Evolutionary conservation across 2,797 vertebrate species (phyloP).

Genomic region (Menidia menidia): DNA sequence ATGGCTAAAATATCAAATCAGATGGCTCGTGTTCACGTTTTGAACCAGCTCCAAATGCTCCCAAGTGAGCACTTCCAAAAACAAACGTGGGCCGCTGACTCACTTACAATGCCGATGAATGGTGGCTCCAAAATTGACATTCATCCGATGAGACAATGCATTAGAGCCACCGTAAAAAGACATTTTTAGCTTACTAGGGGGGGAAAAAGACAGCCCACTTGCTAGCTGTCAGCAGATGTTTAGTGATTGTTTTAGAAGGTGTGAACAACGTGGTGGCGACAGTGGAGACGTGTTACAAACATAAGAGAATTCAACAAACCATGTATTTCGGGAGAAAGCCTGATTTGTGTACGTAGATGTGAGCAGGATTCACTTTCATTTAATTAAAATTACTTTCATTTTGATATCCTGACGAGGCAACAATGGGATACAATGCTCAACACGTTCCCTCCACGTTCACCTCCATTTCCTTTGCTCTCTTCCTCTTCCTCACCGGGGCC

Average conservation of each 20-base stretch:
- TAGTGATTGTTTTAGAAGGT: background rate
- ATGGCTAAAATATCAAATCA: background rate
- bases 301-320: background rate
- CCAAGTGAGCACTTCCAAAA: background rate
- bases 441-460: background rate
- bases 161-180: constrained; percentile 3
- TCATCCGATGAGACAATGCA: constrained; percentile 18
- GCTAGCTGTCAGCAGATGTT: background rate
- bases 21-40: background rate
- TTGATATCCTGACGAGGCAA: background rate
- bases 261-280: background rate
- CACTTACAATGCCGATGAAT: background rate
- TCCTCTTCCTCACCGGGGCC: background rate
- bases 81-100: background rate
- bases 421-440: background rate
- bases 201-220: background rate
- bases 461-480: background rate
- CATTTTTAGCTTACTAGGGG: constrained; percentile 15
- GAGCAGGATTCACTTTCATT: background rate
- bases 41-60: background rate
- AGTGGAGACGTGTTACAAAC: background rate
- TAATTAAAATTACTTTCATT: background rate
- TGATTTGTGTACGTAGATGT: background rate
- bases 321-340: background rate
- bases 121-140: background rate